A percentile compares a stretch with the other conserved stretches of the same genome.
phyloP scores from a whole-genome alignment of 2,888 invertebrate genomes.

The Bursaphelenchus okinawaensis region DNA sequence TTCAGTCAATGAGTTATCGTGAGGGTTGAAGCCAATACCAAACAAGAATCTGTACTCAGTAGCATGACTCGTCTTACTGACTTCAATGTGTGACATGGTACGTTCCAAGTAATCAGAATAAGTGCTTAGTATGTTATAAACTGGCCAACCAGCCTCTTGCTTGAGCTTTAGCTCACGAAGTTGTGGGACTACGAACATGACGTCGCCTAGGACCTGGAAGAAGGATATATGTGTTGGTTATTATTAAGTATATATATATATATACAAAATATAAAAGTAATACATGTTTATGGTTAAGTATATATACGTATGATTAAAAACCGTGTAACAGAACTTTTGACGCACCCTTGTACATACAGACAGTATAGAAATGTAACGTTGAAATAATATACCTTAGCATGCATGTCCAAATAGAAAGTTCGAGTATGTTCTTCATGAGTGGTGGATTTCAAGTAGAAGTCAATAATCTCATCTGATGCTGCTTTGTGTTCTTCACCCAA shows the following conservation, averaged over 20 bases:
- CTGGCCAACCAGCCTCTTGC: neutral
- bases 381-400: neutral
- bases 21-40: conserved; percentile 2
- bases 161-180: neutral
- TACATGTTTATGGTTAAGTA: no score
- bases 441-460: conserved; percentile 20
- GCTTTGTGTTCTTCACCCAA: conserved; percentile 21
- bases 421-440: neutral
- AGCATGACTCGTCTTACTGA: conserved; percentile 4
- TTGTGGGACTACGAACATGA: neutral
- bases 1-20: conserved; percentile 1
- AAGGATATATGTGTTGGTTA: no score
- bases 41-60: conserved; percentile 17
- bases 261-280: no score
- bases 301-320: no score
- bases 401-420: neutral
- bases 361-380: no score
- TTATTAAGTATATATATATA: no score
- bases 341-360: no score
- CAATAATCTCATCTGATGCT: conserved; percentile 20
- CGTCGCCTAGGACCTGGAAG: neutral
- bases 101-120: neutral
- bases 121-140: neutral
- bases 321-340: no score
- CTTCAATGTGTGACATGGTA: neutral